phyloP scores from a whole-genome alignment of 2,797 vertebrate species.

The Pygocentrus nattereri region DNA sequence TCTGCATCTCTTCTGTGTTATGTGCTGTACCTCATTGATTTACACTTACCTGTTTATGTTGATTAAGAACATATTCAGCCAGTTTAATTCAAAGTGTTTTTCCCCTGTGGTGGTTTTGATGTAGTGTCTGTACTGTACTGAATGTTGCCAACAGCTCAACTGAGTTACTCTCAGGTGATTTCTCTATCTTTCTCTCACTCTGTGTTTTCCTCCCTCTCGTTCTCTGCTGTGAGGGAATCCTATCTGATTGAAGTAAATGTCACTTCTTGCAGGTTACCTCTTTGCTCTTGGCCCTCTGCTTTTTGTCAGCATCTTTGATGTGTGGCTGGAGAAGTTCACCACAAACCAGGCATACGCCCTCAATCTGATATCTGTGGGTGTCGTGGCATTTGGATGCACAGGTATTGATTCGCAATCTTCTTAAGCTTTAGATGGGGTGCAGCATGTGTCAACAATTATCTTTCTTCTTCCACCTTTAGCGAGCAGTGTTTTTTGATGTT shows the following conservation, averaged over 20 bases:
- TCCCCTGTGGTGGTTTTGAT: background rate
- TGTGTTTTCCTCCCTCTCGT: slow-evolving; percentile 8
- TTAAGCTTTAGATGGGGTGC: background rate
- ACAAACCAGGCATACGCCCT: slow-evolving; percentile 88
- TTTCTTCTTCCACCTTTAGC: background rate
- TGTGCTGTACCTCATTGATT: background rate
- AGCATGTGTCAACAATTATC: background rate
- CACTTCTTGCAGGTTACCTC: slow-evolving; percentile 85
- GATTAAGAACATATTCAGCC: background rate
- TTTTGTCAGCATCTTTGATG: slow-evolving; percentile 92
- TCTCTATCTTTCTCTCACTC: slow-evolving; percentile 12
- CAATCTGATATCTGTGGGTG: slow-evolving; percentile 92
- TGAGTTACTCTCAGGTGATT: background rate
- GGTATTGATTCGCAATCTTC: slow-evolving; percentile 77
- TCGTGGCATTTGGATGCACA: slow-evolving; percentile 97
- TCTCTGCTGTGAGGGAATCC: slow-evolving; percentile 6
- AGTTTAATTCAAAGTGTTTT: background rate
- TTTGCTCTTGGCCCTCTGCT: slow-evolving; percentile 92
- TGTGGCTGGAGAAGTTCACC: slow-evolving; percentile 94
- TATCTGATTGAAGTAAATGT: slow-evolving; percentile 21
- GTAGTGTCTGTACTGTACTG: background rate
- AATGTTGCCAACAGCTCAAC: background rate
- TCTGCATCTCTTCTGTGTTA: background rate
- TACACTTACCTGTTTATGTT: background rate
- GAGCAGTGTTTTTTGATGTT: slow-evolving; percentile 39